Percentiles rank a stretch among this genome's conserved stretches.
These are phyloP conservation scores for Puntigrus tetrazona DNA, from an alignment of 2,113 vertebrate genomes.

Conservation along the genomic window DNA sequence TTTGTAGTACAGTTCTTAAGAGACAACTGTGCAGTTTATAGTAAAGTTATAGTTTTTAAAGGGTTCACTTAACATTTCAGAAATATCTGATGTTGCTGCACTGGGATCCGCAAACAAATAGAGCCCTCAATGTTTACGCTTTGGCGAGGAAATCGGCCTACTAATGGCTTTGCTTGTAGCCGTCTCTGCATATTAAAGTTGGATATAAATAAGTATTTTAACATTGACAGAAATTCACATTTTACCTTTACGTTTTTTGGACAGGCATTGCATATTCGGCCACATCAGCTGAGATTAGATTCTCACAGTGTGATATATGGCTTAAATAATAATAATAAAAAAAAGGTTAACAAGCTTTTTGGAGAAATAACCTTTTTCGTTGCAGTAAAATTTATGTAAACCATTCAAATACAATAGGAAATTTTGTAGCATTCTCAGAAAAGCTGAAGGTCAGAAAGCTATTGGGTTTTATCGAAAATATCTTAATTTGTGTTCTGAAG, in stretches of 20 bases:
- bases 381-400: background rate
- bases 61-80: background rate
- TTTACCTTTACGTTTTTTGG: background rate
- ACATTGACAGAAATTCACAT: no score
- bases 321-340: no score
- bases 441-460: background rate
- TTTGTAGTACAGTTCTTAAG: background rate
- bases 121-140: background rate
- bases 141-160: background rate
- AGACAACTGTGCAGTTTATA: background rate
- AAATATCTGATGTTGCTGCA: background rate
- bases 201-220: no score
- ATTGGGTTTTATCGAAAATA: no score
- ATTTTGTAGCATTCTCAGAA: background rate
- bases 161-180: conserved; percentile 5
- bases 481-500: no score
- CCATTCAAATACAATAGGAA: background rate
- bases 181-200: background rate
- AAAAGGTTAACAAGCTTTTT: background rate
- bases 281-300: conserved; percentile 37
- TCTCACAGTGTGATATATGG: background rate
- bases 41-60: background rate
- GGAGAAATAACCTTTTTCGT: background rate
- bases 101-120: conserved; percentile 8
- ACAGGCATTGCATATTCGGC: background rate